phyloP scores from a whole-genome alignment of 2,113 vertebrate species.

The Elachura formosa region DNA sequence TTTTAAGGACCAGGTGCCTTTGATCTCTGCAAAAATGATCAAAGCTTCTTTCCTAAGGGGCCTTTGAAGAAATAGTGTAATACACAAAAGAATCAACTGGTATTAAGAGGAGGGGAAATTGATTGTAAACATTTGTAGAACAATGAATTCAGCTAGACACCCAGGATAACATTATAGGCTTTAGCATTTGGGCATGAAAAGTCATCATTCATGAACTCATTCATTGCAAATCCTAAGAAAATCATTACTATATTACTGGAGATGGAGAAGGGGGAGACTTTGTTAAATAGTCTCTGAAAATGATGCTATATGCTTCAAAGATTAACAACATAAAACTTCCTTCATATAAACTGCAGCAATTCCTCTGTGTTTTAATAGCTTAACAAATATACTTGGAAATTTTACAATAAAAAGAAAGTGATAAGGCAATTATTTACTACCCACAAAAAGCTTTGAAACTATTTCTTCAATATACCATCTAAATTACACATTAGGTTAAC shows the following conservation, averaged over 20 bases:
- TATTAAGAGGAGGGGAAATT: neutral
- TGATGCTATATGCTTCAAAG: conserved; percentile 1
- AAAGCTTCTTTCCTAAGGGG: neutral
- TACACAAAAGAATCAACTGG: neutral
- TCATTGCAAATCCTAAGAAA: neutral
- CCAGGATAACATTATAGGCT: neutral
- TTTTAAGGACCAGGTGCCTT: neutral
- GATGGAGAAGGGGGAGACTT: neutral
- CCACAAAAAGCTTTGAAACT: conserved; percentile 32
- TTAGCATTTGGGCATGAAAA: neutral
- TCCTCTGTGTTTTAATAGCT: conserved; percentile 12
- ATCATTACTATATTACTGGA: neutral
- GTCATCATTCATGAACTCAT: neutral
- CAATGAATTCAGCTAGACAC: neutral
- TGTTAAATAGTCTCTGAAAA: conserved; percentile 19
- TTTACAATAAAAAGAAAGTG: conserved; percentile 15
- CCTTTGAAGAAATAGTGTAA: neutral
- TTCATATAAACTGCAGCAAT: conserved; percentile 25
- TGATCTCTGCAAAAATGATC: neutral
- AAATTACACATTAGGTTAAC: conserved; percentile 54
- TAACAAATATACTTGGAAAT: conserved; percentile 31
- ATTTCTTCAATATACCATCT: conserved; percentile 26
- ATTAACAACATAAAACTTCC: conserved; percentile 25
- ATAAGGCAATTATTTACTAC: conserved; percentile 31
- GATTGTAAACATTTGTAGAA: neutral